Conservation (phyloP, 2,888 invertebrate species). For the Iphiclides podalirius region DNA sequence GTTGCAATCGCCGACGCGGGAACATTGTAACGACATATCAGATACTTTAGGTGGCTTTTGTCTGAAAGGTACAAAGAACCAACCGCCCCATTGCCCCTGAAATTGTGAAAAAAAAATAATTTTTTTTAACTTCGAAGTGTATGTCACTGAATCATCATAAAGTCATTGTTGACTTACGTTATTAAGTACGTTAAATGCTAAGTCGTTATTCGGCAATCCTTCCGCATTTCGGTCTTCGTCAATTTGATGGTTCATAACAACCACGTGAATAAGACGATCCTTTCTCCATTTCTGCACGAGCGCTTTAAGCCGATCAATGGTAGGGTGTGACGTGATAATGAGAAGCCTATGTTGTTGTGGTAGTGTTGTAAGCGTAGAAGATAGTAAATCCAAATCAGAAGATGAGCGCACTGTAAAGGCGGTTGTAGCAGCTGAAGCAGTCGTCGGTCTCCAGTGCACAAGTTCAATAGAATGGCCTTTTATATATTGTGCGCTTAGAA, state of each 20-base stretch:
- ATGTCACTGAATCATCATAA: too few relatives aligned
- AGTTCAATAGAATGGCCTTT: slow-evolving; percentile 32
- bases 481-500: slow-evolving; percentile 32
- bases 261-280: slow-evolving; percentile 37
- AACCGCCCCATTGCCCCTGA: slow-evolving; percentile 42
- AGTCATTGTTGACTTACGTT: slow-evolving; percentile 43
- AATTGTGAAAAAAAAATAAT: too few relatives aligned
- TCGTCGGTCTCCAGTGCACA: slow-evolving; percentile 35
- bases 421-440: slow-evolving; percentile 29
- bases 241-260: slow-evolving; percentile 41
- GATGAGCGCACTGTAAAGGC: slow-evolving; percentile 35
- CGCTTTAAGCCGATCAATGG: slow-evolving; percentile 35
- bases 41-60: slow-evolving; percentile 21
- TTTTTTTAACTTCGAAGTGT: too few relatives aligned
- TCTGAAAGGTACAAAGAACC: slow-evolving; percentile 36
- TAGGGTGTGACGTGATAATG: slow-evolving; percentile 39
- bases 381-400: slow-evolving; percentile 35
- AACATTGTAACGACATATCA: slow-evolving; percentile 32
- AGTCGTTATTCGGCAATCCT: slow-evolving; percentile 40
- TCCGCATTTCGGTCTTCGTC: slow-evolving; percentile 34
- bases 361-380: slow-evolving; percentile 31
- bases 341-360: slow-evolving; percentile 36
- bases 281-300: slow-evolving; percentile 40
- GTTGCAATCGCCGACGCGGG: slow-evolving; percentile 37
- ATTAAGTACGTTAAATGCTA: slow-evolving; percentile 38